Percentiles rank a stretch among this genome's conserved stretches.
Conservation (phyloP, 35 echinoderm and acorn worm genomes). For the Apostichopus californicus region DNA sequence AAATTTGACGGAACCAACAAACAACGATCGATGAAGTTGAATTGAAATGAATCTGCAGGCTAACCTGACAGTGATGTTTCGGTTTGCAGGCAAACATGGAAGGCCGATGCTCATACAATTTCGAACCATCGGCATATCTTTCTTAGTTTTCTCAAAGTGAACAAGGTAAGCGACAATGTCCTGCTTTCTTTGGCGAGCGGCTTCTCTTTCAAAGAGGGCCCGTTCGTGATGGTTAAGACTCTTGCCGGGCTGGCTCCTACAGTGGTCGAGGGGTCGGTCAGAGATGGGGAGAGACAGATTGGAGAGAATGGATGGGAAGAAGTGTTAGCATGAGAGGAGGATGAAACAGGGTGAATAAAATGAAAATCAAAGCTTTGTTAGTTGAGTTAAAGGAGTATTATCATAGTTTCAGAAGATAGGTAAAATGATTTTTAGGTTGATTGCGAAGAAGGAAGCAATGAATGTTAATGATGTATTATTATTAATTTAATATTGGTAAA, state of each 20-base stretch:
- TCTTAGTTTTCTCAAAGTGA: conserved; percentile 66
- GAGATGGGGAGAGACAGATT: not conserved
- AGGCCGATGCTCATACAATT: conserved; percentile 36
- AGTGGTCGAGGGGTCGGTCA: not conserved
- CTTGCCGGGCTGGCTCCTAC: conserved; percentile 68
- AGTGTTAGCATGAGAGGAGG: not conserved
- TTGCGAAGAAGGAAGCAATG: too few species aligned
- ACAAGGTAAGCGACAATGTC: conserved; percentile 96
- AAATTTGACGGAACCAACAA: too few species aligned
- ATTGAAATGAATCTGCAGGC: not conserved
- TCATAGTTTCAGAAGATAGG: too few species aligned
- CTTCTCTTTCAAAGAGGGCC: conserved; percentile 67
- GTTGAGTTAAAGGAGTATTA: too few species aligned
- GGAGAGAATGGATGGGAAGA: not conserved
- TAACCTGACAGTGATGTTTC: conserved; percentile 26
- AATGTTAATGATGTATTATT: too few species aligned
- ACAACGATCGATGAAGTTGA: too few species aligned
- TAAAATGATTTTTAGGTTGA: too few species aligned
- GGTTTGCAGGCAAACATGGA: conserved; percentile 13
- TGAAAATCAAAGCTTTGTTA: too few species aligned
- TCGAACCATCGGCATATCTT: conserved; percentile 3
- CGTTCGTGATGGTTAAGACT: conserved; percentile 80
- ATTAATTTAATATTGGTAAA: too few species aligned
- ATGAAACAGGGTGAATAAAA: not conserved
- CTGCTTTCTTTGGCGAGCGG: conserved; percentile 77